Base-by-base conservation (phyloP, 2,888 invertebrate genomes). In the Lamellibrachia columna region DNA sequence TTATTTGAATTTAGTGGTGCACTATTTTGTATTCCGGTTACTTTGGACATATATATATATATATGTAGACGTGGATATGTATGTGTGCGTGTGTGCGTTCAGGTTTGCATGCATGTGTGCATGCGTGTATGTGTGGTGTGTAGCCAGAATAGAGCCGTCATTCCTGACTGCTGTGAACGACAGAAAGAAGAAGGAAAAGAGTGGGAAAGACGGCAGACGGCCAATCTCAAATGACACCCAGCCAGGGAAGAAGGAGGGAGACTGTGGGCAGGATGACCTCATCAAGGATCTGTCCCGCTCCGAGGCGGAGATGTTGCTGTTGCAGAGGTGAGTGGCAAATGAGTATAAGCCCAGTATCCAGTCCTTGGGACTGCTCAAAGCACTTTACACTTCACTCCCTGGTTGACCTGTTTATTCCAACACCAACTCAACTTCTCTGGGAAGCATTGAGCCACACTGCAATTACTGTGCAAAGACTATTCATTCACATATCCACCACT, bases 221-320 rank as follows among this genome's bases (percentile, higher is more conserved):
- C 94, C 93, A n/a, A 92, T 93, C 52, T 92, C 92, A 53, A 93
- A 92, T 55, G 93, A 93, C 90, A 91, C 53, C 15, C 60, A 91
- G 92, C 91, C 92, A 90, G 93, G 94, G 91, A 94, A 94, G 91
- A 95, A 95, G 93, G 94, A 93, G 93, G 94, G 94, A 92, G 94
- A 93, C n/a, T 91, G 92, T 3, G 92, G 60, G 2, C 95, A 95
- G 92, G 95, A 95, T 90, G 94, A 94, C 8, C 91, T 92, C 28
- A 94, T 94, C 91, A 95, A 95, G 75, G 75, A 75, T 15, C 6
- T 75, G 22, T 22, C 75, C 75, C 75, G 75, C 75, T 95, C 95
- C 92, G 96, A 96, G 90, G 95, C 95, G 3, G 96, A 96, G 91
- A 93, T 96, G 1, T 93, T 96, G 4, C 95, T 96, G 7, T 95